These are phyloP conservation scores for Solen grandis DNA, from an alignment of 1,140 invertebrate genomes.

Conservation along the genomic window DNA sequence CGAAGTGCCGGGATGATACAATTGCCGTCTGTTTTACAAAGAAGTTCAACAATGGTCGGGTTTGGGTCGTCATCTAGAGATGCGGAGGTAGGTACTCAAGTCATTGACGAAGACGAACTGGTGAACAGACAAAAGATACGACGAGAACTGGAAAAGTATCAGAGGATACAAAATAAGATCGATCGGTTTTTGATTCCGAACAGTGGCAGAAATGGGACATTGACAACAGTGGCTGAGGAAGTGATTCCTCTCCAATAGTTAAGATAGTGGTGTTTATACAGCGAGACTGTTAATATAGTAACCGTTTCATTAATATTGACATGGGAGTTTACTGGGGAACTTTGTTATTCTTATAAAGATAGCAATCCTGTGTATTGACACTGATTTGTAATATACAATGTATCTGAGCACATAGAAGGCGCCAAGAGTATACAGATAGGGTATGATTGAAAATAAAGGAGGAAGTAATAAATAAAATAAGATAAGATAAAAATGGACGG, in stretches of 20 bases:
- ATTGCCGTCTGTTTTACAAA: slow-evolving; percentile 12
- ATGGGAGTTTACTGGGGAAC: too few species aligned
- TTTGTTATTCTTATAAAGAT: too few species aligned
- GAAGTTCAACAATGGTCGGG: slow-evolving; percentile 31
- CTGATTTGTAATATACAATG: too few species aligned
- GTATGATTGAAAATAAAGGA: too few species aligned
- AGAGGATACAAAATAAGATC: background rate
- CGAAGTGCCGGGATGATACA: slow-evolving; percentile 16
- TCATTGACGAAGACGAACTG: slow-evolving; percentile 63
- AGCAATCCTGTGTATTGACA: too few species aligned
- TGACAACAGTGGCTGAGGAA: background rate
- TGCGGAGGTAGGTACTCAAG: slow-evolving; percentile 18
- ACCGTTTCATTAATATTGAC: too few species aligned
- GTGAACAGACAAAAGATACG: slow-evolving; percentile 56
- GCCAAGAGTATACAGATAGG: too few species aligned
- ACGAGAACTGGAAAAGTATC: slow-evolving; percentile 57
- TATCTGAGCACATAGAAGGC: too few species aligned
- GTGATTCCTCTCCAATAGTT: background rate
- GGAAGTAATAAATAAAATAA: too few species aligned
- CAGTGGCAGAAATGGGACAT: background rate
- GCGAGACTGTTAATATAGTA: too few species aligned
- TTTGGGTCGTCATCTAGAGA: slow-evolving; percentile 10
- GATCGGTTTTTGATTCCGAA: background rate
- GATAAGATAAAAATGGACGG: too few species aligned
- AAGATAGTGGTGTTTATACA: too few species aligned